A percentile compares a stretch with the other conserved stretches of the same genome.
phyloP scores from a whole-genome alignment of 1,140 invertebrate species.

The Anastatus disparis region DNA sequence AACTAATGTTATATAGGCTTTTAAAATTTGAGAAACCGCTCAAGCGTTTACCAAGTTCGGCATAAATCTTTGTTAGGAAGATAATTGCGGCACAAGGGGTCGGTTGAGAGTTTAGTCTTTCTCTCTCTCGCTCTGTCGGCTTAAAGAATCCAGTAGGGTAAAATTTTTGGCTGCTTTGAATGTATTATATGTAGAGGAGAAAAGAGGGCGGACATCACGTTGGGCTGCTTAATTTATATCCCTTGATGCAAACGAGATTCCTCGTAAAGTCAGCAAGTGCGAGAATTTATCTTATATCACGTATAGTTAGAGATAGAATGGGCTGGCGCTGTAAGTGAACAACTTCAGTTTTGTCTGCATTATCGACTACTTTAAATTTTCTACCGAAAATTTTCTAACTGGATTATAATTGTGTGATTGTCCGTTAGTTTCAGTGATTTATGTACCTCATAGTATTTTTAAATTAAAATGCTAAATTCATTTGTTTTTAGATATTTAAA shows the following conservation, averaged over 20 bases:
- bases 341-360: too few relatives aligned
- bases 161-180: constrained; percentile 51
- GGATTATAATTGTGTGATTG: background rate
- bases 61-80: constrained; percentile 13
- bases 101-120: too few relatives aligned
- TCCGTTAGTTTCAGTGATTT: too few relatives aligned
- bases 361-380: background rate
- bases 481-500: too few relatives aligned
- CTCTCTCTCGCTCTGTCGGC: too few relatives aligned
- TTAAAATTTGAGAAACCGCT: background rate
- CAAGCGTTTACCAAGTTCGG: background rate
- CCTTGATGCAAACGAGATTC: constrained; percentile 34
- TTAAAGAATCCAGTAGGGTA: constrained; percentile 51
- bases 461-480: too few relatives aligned
- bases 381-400: constrained; percentile 1
- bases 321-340: too few relatives aligned
- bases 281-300: background rate
- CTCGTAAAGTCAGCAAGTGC: background rate
- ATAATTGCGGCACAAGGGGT: background rate
- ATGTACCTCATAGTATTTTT: too few relatives aligned
- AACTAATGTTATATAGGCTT: too few relatives aligned
- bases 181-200: constrained; percentile 54
- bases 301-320: too few relatives aligned
- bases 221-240: constrained; percentile 51
- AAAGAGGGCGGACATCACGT: constrained; percentile 20